These are phyloP conservation scores for Strigamia maritima DNA, from an alignment of 2,888 invertebrate genomes.

Conservation along the genomic window DNA sequence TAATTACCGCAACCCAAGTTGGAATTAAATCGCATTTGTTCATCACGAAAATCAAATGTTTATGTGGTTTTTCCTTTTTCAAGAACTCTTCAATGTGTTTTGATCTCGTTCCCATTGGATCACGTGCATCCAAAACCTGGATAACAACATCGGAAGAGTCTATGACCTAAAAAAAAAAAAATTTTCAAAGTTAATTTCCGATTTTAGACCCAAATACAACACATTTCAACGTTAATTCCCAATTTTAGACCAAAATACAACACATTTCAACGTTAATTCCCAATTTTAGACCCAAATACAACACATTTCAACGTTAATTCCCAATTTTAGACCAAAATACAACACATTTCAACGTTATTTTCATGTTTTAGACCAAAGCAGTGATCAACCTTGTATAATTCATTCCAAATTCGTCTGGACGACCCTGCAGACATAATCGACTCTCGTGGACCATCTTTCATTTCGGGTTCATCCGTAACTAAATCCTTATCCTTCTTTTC, in stretches of 20 bases:
- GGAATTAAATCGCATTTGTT: conserved; percentile 90
- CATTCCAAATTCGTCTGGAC: conserved; percentile 97
- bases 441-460: conserved; percentile 77
- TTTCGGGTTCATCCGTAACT: conserved; percentile 69
- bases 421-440: conserved; percentile 95
- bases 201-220: not conserved
- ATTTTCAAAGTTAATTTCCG: not conserved
- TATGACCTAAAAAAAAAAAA: conserved; percentile 58
- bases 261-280: not conserved
- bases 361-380: not conserved
- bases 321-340: not conserved
- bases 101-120: conserved; percentile 94
- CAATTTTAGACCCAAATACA: not conserved
- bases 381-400: conserved; percentile 82
- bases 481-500: conserved; percentile 77
- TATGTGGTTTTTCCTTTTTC: conserved; percentile 90
- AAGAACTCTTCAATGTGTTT: conserved; percentile 88
- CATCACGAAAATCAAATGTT: conserved; percentile 92
- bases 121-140: conserved; percentile 93
- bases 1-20: conserved; percentile 82
- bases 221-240: no score
- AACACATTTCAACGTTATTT: not conserved
- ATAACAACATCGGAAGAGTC: conserved; percentile 97
- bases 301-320: not conserved
- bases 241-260: not conserved